Conservation (phyloP, 2,888 invertebrate genomes). For the Lucinisca nassula region DNA sequence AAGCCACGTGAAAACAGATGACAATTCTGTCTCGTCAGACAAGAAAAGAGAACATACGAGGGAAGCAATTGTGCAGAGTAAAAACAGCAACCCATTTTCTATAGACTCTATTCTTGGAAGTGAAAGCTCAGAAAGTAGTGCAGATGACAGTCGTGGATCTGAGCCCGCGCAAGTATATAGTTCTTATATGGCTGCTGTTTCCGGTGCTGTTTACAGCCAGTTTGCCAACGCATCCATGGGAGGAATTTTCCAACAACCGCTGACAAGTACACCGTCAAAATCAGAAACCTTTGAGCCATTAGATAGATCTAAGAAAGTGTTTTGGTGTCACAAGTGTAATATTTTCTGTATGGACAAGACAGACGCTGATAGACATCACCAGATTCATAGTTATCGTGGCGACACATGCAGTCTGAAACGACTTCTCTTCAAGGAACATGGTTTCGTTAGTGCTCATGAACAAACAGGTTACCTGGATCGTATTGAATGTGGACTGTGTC, state of each 20-base stretch:
- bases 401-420: slow-evolving; percentile 42
- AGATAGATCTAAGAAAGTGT: not conserved
- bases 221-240: not conserved
- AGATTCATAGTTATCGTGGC: slow-evolving; percentile 29
- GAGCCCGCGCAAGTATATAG: slow-evolving; percentile 36
- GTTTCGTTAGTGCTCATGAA: slow-evolving; percentile 51
- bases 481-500: slow-evolving; percentile 61
- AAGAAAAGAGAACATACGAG: too few relatives aligned
- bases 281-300: not conserved
- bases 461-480: slow-evolving; percentile 45
- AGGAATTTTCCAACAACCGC: slow-evolving; percentile 8
- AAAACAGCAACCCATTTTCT: slow-evolving; percentile 53
- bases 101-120: slow-evolving; percentile 44
- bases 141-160: not conserved
- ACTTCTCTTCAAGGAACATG: slow-evolving; percentile 32
- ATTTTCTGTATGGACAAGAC: slow-evolving; percentile 38
- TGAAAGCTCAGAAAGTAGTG: not conserved
- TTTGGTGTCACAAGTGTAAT: slow-evolving; percentile 68
- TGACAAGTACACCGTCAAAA: slow-evolving; percentile 25
- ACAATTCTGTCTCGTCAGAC: not conserved
- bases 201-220: slow-evolving; percentile 10
- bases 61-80: too few relatives aligned
- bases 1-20: slow-evolving; percentile 6
- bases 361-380: slow-evolving; percentile 54
- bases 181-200: not conserved